Base-by-base conservation (phyloP, 2,113 vertebrate genomes). In the Rhegmatorhina hoffmannsi region DNA sequence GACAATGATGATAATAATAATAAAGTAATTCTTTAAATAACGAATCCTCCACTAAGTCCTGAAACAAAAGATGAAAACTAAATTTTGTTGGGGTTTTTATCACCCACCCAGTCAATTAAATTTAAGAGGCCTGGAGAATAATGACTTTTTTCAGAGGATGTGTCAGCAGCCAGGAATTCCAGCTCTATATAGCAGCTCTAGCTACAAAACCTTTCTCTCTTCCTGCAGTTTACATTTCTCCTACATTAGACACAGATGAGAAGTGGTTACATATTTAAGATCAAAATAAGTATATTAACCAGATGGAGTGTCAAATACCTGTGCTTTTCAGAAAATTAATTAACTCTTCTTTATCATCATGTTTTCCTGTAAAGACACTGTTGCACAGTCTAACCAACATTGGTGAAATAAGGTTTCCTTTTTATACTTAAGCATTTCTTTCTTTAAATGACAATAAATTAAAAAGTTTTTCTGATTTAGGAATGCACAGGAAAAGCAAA, bases 181-280 rank as follows among this genome's bases (percentile, higher is more conserved):
- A 89, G 56, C 68, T 90, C 72, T 10, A 20, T 2, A 18, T 29
- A 90, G 59, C 67, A 86, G 83, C 46, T 29, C 36, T 50, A 43
- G 59, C 52, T 92, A 90, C 52, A 78, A 93, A 93, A 92, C 34
- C 44, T 63, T 94, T 80, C 62, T 72, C 73, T 72, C 72, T 84
- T 63, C 63, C 66, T 93, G n/a, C n/a, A 53, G 73, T 81, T 89
- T 84, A 78, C 7, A 29, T 91, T 92, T 84, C 79, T 86, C 44
- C 67, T 77, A 58, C 50, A 95, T 95, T 31, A 91, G 72, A 59
- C 59, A 91, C 38, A 94, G 82, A 82, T 74, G 75, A 96, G 59
- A 95, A 74, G 29, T 16, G 7, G 36, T 44, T 69, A 92, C 14
- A 43, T 40, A 87, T 50, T 58, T 87, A 83, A 83, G 46, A 92